phyloP scores from a whole-genome alignment of 2,113 vertebrate species.

The Gallinago undulata region DNA sequence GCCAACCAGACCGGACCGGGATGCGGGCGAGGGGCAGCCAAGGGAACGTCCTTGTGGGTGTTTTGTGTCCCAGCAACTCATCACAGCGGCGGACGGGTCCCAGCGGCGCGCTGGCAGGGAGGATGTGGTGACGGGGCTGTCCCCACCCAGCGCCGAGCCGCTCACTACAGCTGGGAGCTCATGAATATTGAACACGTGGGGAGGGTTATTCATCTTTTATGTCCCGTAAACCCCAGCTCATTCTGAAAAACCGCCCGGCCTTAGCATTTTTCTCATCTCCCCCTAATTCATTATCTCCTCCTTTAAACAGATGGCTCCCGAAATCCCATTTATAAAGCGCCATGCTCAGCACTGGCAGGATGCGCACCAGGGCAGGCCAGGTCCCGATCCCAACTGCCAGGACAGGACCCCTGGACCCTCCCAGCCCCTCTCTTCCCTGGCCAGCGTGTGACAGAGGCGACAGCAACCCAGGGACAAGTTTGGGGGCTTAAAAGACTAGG shows the following conservation, averaged over 20 bases:
- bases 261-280: slow-evolving; percentile 63
- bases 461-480: not conserved
- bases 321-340: slow-evolving; percentile 33
- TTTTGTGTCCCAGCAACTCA: not conserved
- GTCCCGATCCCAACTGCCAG: fast-evolving
- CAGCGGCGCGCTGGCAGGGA: not conserved
- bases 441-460: fast-evolving
- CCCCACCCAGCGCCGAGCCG: not conserved
- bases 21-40: not conserved
- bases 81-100: not conserved
- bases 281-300: slow-evolving; percentile 59
- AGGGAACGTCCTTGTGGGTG: fast-evolving
- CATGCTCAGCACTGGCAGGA: slow-evolving; percentile 15
- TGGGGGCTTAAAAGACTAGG: not conserved
- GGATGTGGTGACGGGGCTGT: not conserved
- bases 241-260: slow-evolving; percentile 60
- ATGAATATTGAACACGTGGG: slow-evolving; percentile 62
- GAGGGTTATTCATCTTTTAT: slow-evolving; percentile 69
- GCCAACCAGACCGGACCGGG: fast-evolving
- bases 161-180: slow-evolving; percentile 50
- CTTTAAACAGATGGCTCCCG: slow-evolving; percentile 54
- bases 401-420: not conserved
- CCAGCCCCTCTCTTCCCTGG: not conserved
- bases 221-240: slow-evolving; percentile 40
- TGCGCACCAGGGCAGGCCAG: fast-evolving